phyloP scores from a whole-genome alignment of 2,113 vertebrate genomes.

The Rana temporaria region DNA sequence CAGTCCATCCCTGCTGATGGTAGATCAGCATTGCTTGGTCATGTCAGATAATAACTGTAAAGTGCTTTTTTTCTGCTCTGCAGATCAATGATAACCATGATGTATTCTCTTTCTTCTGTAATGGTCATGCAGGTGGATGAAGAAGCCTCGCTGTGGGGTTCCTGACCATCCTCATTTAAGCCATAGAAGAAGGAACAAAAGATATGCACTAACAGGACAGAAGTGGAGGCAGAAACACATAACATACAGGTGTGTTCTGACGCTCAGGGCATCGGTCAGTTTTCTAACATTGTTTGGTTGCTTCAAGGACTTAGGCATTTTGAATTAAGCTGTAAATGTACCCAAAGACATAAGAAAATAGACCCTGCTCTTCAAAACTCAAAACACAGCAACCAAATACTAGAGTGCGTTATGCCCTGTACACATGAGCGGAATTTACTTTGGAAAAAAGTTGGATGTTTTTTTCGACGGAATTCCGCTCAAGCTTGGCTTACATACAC shows the following conservation, averaged over 20 bases:
- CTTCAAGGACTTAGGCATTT: too few relatives aligned
- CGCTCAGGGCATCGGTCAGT: background rate
- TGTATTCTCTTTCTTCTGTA: background rate
- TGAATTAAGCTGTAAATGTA: too few relatives aligned
- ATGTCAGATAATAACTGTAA: background rate
- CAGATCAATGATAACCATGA: background rate
- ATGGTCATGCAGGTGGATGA: slow-evolving; percentile 87
- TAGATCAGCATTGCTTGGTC: background rate
- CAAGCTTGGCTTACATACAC: too few relatives aligned
- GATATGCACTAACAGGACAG: slow-evolving; percentile 96
- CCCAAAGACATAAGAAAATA: too few relatives aligned
- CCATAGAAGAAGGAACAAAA: slow-evolving; percentile 88
- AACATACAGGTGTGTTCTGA: slow-evolving; percentile 86
- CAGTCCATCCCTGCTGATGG: too few relatives aligned
- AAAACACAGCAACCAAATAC: too few relatives aligned
- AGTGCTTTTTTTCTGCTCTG: background rate
- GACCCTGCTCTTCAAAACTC: too few relatives aligned
- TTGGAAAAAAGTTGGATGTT: too few relatives aligned
- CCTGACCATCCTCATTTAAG: slow-evolving; percentile 90
- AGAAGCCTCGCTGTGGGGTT: slow-evolving; percentile 93
- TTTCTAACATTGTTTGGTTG: background rate
- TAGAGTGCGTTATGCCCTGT: too few relatives aligned
- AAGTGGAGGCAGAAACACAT: slow-evolving; percentile 97
- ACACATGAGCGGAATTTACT: too few relatives aligned
- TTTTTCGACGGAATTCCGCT: too few relatives aligned